Evolutionary conservation across 2,797 vertebrate genomes (phyloP), one percentile per base, ranked within the genome.

Genomic region (Gambelia wislizenii): DNA sequence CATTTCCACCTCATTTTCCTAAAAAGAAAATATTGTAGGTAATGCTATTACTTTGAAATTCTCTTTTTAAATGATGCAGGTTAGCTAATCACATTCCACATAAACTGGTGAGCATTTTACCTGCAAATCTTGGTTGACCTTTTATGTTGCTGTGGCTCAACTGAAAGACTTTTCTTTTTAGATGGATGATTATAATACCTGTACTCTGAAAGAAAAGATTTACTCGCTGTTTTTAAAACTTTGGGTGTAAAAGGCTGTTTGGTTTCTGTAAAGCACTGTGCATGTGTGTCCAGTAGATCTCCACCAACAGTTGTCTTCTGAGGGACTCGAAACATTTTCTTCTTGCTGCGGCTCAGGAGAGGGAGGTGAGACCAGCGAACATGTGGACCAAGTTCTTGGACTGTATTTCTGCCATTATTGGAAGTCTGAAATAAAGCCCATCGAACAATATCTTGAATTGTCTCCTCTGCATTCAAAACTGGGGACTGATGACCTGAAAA

Each of bases 231-330:
- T 82, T 95, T 97, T 84, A 96, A 90, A 61, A 86, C 91, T 76
- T 1, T n/a, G 49, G 94, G 91, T 0, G 61, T 92, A 86, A 95
- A 95, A 77, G 8, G 0, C 30, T 94, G 77, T 0, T 84, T 85
- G 59, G 84, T 79, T 90, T 88, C 84, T 67, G 91, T 94, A 86
- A 96, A 95, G 74, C 86, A 92, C 67, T 36, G 18, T 0, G 89
- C 90, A 42, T 95, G 92, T 92, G 92, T 96, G 22, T 94, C 89
- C 76, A 96, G 94, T 59, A 96, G 84, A 36, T 96, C 87, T 25
- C 74, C 91, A 59, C 72, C 91, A 20, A 16, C 84, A 25, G n/a
- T 84, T 91, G 95, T 94, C 74, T 89, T 91, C 72, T 72, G 36
- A 44, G 91, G 89, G 42, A 85, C 90, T 76, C 88, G 91, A 90